Base-by-base conservation (phyloP, 2,888 invertebrate genomes). In the Bombylius discolor region DNA sequence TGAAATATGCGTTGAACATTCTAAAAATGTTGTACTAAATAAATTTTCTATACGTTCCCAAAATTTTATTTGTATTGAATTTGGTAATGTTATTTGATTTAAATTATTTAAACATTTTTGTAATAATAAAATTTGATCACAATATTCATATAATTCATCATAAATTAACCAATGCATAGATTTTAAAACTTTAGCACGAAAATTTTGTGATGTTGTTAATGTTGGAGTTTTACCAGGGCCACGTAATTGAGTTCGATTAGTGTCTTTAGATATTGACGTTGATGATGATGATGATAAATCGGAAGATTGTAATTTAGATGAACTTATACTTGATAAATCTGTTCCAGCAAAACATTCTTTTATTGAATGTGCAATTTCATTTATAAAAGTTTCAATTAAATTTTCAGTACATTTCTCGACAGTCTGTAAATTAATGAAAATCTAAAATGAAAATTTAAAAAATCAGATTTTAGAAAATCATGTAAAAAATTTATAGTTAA, bases 141-240 rank as follows among this genome's bases (percentile, higher is more conserved):
- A 88, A 62, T 82, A 81, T 56, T 81, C 80, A 63, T 80, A 85
- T 47, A 89, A 79, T 57, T 84, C 83, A 57, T 83, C 82, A 67
- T 88, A 87, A 68, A 93, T 87, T 9, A 91, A 75, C 72, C 86
- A 87, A 67, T 95, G 93, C 66, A 96, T 80, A 64, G 90, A 91
- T 59, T 85, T 84, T 94, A 95, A 96, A 6, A 96, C 79, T 66
- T 87, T 63, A 67, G 75, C 72, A 68, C 81, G 64, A 74, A 81
- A 67, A 73, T 80, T 70, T 75, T 73, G 73, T 67, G 62, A 79
- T 64, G 72, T 73, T 0, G 71, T 79, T 70, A 80, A 76, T 70
- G 57, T 79, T 64, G 67, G 80, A 68, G 59, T 77, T 76, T 75
- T 81, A 68, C 56, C 81, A 66, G 57, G 81, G 3, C 69, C 73